phyloP scores from a whole-genome alignment of 1,140 invertebrate species.

The Lepidurus couesii region DNA sequence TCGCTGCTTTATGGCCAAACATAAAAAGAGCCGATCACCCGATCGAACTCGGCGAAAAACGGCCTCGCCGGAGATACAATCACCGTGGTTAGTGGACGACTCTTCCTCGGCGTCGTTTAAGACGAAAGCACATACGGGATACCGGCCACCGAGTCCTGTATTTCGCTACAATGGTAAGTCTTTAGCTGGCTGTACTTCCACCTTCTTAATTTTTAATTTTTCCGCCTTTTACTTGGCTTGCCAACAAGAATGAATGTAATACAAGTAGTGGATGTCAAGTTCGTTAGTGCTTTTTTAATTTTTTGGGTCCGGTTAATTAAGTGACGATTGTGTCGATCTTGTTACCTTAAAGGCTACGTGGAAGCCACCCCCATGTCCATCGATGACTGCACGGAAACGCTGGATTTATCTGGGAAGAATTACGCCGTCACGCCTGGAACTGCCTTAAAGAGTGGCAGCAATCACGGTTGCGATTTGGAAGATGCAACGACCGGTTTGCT shows the following conservation, averaged over 20 bases:
- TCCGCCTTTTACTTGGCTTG: too few species aligned
- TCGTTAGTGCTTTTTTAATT: neutral
- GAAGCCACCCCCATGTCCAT: slow-evolving; percentile 23
- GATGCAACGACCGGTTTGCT: slow-evolving; percentile 33
- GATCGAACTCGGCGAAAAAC: slow-evolving; percentile 26
- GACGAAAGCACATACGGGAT: slow-evolving; percentile 14
- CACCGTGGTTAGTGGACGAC: slow-evolving; percentile 18
- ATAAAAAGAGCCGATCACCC: slow-evolving; percentile 24
- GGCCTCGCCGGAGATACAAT: slow-evolving; percentile 7
- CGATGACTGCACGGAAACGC: slow-evolving; percentile 11
- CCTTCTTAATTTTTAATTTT: neutral
- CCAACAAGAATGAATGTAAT: too few species aligned
- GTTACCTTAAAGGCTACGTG: neutral
- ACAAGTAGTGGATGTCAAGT: too few species aligned
- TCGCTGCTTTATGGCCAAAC: slow-evolving; percentile 33
- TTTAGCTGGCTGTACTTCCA: neutral
- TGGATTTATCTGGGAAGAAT: slow-evolving; percentile 11
- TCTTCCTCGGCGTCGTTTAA: slow-evolving; percentile 17
- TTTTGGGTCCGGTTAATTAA: neutral
- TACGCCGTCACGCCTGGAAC: slow-evolving; percentile 7
- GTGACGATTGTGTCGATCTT: neutral
- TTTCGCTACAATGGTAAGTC: neutral
- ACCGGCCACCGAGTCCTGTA: neutral
- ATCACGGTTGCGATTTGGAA: slow-evolving; percentile 31
- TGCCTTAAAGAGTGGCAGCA: slow-evolving; percentile 26